phyloP scores from a whole-genome alignment of 2,113 vertebrate species.

The Solenodon paradoxus region DNA sequence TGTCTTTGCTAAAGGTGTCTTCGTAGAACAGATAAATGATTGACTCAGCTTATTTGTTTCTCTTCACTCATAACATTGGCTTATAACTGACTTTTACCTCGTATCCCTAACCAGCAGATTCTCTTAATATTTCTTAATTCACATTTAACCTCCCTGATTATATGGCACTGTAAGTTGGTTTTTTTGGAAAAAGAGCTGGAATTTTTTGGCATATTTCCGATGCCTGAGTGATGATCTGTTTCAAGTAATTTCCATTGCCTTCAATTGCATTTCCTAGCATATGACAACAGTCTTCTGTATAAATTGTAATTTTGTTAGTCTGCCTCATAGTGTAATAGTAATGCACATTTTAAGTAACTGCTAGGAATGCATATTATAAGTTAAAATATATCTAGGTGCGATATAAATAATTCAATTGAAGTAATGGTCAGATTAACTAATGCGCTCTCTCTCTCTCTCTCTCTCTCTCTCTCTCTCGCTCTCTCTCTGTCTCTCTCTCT shows the following conservation, averaged over 20 bases:
- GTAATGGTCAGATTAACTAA: not conserved
- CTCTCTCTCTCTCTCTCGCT: no score
- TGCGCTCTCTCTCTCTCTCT: no score
- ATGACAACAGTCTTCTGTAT: not conserved
- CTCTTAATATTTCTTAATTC: not conserved
- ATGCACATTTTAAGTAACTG: conserved; percentile 26
- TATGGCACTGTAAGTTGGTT: conserved; percentile 7
- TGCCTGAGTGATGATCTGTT: conserved; percentile 10
- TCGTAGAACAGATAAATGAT: not conserved
- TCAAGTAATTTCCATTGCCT: not conserved
- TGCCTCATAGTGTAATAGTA: not conserved
- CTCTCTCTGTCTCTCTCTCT: no score
- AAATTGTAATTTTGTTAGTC: not conserved
- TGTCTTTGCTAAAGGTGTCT: not conserved
- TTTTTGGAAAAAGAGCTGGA: not conserved
- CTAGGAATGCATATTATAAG: not conserved
- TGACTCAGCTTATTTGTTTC: not conserved
- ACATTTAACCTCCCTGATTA: not conserved
- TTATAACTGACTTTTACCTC: not conserved
- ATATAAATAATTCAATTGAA: not conserved
- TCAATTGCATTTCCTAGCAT: not conserved
- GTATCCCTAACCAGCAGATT: not conserved
- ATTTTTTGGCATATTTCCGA: conserved; percentile 30
- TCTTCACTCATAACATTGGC: not conserved
- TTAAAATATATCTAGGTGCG: conserved; percentile 27